A percentile compares a stretch with the other conserved stretches of the same genome.
Evolutionary conservation across 2,113 vertebrate species (phyloP).

Genomic region (Hypanus sabinus): DNA sequence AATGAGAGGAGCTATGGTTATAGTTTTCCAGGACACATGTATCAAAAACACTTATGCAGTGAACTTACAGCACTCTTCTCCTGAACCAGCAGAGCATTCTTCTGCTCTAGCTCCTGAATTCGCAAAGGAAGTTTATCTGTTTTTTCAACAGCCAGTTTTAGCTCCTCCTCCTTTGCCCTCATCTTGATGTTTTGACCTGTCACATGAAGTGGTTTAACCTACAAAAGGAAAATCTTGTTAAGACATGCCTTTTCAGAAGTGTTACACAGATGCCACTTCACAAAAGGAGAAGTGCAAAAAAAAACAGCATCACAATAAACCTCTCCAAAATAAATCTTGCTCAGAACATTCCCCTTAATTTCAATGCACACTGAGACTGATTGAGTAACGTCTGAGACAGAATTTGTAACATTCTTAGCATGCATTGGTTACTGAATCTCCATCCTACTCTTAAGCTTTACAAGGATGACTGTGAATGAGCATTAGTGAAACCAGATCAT

Average conservation of each 20-base stretch:
- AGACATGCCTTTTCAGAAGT: neutral
- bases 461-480: neutral
- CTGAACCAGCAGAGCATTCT: constrained; percentile 48
- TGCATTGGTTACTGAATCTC: neutral
- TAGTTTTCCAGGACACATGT: neutral
- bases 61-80: constrained; percentile 47
- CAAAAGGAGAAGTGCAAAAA: neutral
- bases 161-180: constrained; percentile 60
- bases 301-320: neutral
- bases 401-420: neutral
- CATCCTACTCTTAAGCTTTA: neutral
- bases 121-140: constrained; percentile 51
- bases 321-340: neutral
- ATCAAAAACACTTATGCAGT: neutral
- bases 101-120: constrained; percentile 52
- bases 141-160: constrained; percentile 52
- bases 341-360: neutral
- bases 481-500: neutral
- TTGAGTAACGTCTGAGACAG: neutral
- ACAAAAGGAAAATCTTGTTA: constrained; percentile 40
- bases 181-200: constrained; percentile 45
- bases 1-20: neutral
- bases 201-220: constrained; percentile 45
- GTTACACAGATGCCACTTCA: neutral
- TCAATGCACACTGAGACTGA: neutral